phyloP scores from a whole-genome alignment of 1,140 invertebrate genomes.

The Trissolcus basalis region DNA sequence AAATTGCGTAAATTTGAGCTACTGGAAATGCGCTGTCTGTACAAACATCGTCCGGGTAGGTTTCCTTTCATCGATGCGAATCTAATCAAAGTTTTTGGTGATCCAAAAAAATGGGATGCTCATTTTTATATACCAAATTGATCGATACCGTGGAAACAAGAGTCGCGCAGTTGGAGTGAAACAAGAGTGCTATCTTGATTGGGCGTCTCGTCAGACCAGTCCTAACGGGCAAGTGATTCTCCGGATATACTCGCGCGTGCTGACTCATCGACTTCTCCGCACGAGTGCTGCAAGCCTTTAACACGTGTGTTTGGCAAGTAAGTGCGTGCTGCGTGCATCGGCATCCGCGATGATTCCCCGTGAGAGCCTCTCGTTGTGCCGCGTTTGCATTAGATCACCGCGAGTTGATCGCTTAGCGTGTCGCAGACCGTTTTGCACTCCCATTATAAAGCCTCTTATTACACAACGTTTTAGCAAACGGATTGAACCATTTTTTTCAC shows the following conservation, averaged over 20 bases:
- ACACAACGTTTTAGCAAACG: too few relatives aligned
- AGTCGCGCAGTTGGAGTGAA: constrained; percentile 2
- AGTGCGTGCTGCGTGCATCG: constrained; percentile 34
- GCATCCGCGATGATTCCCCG: constrained; percentile 42
- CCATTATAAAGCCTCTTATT: too few relatives aligned
- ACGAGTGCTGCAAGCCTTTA: constrained; percentile 42
- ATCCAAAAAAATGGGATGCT: constrained; percentile 5
- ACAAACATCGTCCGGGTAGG: too few relatives aligned
- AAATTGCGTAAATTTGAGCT: too few relatives aligned
- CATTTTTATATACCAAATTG: neutral
- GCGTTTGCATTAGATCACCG: constrained; percentile 11
- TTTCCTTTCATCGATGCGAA: too few relatives aligned
- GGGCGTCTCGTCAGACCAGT: constrained; percentile 47
- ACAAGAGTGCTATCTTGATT: constrained; percentile 46
- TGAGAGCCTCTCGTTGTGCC: constrained; percentile 49
- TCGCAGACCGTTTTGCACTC: too few relatives aligned
- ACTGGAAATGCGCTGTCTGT: too few relatives aligned
- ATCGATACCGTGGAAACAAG: constrained; percentile 31
- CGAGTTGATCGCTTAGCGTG: too few relatives aligned
- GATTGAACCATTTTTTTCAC: too few relatives aligned
- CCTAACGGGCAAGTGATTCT: constrained; percentile 37
- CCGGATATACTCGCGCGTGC: constrained; percentile 22
- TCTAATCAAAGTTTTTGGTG: neutral
- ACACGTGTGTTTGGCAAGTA: constrained; percentile 46
- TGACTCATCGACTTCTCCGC: constrained; percentile 52